Evolutionary conservation across 2,888 invertebrate genomes (phyloP).

Genomic region (Phaonia tiefii): DNA sequence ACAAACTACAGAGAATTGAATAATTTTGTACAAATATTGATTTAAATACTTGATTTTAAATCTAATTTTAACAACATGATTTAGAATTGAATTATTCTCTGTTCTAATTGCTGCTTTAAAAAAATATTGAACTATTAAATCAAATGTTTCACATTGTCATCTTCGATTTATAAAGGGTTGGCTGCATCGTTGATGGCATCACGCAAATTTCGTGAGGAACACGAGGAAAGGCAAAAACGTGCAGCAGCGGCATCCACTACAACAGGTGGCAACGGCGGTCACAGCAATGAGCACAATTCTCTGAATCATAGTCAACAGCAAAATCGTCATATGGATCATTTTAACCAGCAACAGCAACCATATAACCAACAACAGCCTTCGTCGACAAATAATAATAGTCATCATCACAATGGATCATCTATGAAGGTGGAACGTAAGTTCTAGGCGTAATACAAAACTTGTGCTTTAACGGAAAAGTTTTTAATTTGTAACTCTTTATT

Average conservation of each 20-base stretch:
- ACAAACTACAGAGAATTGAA: no score
- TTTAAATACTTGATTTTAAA: no score
- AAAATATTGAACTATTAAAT: not conserved
- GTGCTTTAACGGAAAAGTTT: not conserved
- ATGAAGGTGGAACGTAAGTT: slow-evolving; percentile 78
- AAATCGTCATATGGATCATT: slow-evolving; percentile 54
- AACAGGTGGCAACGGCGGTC: not conserved
- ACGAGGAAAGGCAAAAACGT: slow-evolving; percentile 79
- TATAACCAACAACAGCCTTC: slow-evolving; percentile 58
- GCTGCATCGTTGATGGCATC: slow-evolving; percentile 89
- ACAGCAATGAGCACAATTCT: slow-evolving; percentile 58
- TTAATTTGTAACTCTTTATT: slow-evolving; percentile 10
- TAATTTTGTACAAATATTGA: no score
- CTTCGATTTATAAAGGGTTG: slow-evolving; percentile 83
- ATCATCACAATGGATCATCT: slow-evolving; percentile 72
- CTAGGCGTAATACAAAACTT: not conserved
- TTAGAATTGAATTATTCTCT: no score
- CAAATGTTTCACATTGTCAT: not conserved
- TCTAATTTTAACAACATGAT: no score
- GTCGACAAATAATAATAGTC: slow-evolving; percentile 45
- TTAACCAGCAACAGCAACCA: slow-evolving; percentile 44
- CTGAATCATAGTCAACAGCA: slow-evolving; percentile 54
- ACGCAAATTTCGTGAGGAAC: slow-evolving; percentile 83
- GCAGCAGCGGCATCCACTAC: slow-evolving; percentile 74
- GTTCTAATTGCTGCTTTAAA: no score